phyloP scores from a whole-genome alignment of 2,113 vertebrate species.

The Toxotes chatareus region DNA sequence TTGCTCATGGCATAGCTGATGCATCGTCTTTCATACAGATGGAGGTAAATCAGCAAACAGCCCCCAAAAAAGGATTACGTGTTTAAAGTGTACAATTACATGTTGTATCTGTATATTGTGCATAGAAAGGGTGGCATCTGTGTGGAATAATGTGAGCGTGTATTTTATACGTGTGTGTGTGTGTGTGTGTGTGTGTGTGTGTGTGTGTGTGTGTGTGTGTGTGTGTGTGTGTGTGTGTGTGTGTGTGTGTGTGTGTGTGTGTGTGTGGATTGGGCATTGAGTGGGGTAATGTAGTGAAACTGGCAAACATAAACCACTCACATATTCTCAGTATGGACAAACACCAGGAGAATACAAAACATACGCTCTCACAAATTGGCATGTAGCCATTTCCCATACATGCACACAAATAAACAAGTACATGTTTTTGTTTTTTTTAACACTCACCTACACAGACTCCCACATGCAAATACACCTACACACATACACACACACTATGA shows the following conservation, averaged over 20 bases:
- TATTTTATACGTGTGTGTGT: constrained; percentile 7
- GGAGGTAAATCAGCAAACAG: constrained; percentile 52
- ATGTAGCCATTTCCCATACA: constrained; percentile 51
- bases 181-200: constrained; percentile 34
- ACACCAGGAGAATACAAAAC: constrained; percentile 51
- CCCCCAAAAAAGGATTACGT: constrained; percentile 62
- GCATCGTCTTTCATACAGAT: constrained; percentile 56
- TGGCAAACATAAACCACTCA: constrained; percentile 50
- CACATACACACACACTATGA: constrained; percentile 31
- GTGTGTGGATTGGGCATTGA: constrained; percentile 57
- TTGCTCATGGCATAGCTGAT: constrained; percentile 42
- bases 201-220: constrained; percentile 33
- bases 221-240: constrained; percentile 35
- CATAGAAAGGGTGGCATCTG: constrained; percentile 20
- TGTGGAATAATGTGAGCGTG: constrained; percentile 8
- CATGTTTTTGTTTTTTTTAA: constrained; percentile 34
- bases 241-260: constrained; percentile 26
- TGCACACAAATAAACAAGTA: constrained; percentile 59
- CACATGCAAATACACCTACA: constrained; percentile 57
- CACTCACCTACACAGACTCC: constrained; percentile 52
- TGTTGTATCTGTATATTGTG: constrained; percentile 39
- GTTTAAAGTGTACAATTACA: constrained; percentile 63
- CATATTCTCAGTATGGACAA: constrained; percentile 39
- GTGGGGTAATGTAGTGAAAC: constrained; percentile 57
- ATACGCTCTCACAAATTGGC: constrained; percentile 56